Evolutionary conservation across 2,797 vertebrate genomes (phyloP).

Genomic region (Spatula versicolor): DNA sequence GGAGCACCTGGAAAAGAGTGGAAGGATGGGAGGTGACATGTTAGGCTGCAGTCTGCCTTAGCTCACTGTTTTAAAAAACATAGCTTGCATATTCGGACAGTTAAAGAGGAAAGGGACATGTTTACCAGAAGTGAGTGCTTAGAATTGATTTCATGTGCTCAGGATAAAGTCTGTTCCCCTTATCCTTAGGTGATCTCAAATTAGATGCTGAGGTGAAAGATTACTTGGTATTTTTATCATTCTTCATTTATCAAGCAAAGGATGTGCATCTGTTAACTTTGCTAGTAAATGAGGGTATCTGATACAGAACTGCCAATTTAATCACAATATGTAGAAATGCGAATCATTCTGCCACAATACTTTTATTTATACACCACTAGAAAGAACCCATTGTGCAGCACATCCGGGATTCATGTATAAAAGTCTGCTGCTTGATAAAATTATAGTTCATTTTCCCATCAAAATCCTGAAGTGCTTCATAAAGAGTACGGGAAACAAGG

Average conservation of each 20-base stretch:
- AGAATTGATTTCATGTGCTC: background rate
- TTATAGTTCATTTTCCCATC: conserved; percentile 46
- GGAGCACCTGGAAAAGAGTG: conserved; percentile 81
- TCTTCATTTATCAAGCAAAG: conserved; percentile 7
- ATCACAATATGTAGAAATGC: conserved; percentile 20
- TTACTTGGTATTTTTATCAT: background rate
- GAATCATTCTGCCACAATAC: conserved; percentile 12
- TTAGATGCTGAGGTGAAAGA: background rate
- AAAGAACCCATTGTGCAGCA: conserved; percentile 42
- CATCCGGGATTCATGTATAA: background rate
- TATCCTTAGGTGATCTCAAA: background rate
- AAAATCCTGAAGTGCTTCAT: conserved; percentile 60
- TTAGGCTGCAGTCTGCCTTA: conserved; percentile 18
- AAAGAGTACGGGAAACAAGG: conserved; percentile 54
- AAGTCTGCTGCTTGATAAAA: conserved; percentile 56
- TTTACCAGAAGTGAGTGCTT: background rate
- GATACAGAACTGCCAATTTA: conserved; percentile 24
- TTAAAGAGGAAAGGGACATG: background rate
- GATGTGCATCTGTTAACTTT: background rate
- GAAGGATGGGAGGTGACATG: background rate
- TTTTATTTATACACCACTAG: conserved; percentile 37
- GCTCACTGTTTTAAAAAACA: background rate
- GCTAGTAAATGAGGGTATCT: background rate
- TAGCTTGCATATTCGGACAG: background rate
- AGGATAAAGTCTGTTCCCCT: background rate